Evolutionary conservation across 2,888 invertebrate species (phyloP), one percentile per base, ranked within the genome.

Genomic region (Pandemis corylana): DNA sequence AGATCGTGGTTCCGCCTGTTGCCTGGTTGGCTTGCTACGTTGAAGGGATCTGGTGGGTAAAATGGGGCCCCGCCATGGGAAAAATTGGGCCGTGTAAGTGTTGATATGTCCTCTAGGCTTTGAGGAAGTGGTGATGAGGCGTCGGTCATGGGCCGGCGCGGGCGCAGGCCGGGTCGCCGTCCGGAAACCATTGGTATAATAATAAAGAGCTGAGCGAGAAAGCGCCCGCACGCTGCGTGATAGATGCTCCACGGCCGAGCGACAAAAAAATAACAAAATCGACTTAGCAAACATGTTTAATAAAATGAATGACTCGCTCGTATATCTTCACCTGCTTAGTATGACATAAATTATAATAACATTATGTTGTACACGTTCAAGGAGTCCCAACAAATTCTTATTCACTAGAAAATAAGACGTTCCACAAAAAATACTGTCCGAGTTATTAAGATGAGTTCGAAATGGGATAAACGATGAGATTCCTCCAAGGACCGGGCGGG

Each of bases 271-370:
- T 87, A 90, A 93, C 90, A 92, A 92, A 92, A 92, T 92, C 92
- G 93, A 91, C 93, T 93, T 92, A 93, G 93, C 92, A 91, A 92
- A 91, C 93, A 94, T 93, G 93, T 93, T 92, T 92, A 89, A 93
- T 94, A 94, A 93, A 94, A 93, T 89, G 92, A 93, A 94, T 92
- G 92, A 93, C 92, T 89, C 89, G 88, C 88, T 88, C 93, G 89
- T 94, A 93, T 93, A 94, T 94, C 93, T 93, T 93, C 94, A 94
- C 94, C 94, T 94, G 94, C 93, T 92, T 93, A 92, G 94, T 93
- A 91, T 90, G 91, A 94, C 93, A 94, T 94, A 94, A 94, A 93
- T 94, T 93, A 93, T 93, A 94, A 92, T 93, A 93, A 93, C 92
- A 93, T 93, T 91, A 93, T 93, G 92, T 93, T 92, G 92, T 92